Evolutionary conservation across 2,797 vertebrate genomes (phyloP).

Genomic region (Nasua narica): DNA sequence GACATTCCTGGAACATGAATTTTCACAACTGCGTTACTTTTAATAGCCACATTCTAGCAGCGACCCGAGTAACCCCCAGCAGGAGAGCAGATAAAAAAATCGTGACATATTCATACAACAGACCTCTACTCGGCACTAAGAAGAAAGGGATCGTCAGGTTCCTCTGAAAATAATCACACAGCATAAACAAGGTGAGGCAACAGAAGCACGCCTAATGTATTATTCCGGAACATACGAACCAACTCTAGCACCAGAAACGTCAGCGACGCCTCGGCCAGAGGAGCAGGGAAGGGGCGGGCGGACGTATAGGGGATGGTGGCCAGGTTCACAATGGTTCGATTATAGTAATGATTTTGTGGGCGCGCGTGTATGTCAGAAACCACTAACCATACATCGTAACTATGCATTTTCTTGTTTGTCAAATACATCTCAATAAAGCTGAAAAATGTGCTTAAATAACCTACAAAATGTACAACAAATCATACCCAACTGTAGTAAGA

Average conservation of each 20-base stretch:
- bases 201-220: fast-evolving
- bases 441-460: neutral
- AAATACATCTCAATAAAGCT: neutral
- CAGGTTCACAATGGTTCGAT: fast-evolving
- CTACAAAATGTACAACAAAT: neutral
- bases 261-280: fast-evolving
- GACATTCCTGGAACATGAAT: neutral
- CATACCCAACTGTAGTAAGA: neutral
- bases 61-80: neutral
- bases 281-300: too few relatives aligned
- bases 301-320: neutral
- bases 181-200: neutral
- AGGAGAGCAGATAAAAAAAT: too few relatives aligned
- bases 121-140: neutral
- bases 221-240: neutral
- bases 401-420: neutral
- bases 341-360: neutral
- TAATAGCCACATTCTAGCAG: neutral
- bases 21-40: neutral
- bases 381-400: neutral
- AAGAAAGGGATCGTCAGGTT: too few relatives aligned
- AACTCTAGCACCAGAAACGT: neutral
- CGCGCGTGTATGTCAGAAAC: neutral
- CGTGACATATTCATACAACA: fast-evolving
- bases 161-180: neutral